Conservation (phyloP, 2,113 vertebrate species). For the Thinocorus orbignyianus region DNA sequence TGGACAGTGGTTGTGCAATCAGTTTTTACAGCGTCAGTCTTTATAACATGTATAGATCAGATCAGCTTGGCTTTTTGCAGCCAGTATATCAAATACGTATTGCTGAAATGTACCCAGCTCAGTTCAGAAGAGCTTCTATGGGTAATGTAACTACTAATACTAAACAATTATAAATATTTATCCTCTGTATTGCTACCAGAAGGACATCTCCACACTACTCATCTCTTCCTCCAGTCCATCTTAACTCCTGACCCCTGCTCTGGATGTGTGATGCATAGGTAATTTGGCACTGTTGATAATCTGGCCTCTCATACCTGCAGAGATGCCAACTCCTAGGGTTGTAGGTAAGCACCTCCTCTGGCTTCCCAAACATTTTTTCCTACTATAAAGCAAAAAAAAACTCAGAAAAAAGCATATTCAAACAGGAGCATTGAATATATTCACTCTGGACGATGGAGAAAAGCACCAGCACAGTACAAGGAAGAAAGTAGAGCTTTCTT, state of each 20-base stretch:
- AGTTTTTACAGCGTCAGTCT: background rate
- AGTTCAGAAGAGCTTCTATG: background rate
- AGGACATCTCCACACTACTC: background rate
- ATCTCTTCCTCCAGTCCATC: background rate
- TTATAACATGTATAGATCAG: background rate
- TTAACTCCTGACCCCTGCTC: background rate
- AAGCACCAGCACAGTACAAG: background rate
- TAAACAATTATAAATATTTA: background rate
- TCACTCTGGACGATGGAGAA: background rate
- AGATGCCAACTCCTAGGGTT: background rate
- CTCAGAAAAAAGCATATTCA: too few species aligned
- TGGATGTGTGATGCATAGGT: rapidly evolving
- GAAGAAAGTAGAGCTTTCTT: background rate
- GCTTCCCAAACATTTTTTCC: background rate
- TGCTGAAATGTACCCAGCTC: background rate
- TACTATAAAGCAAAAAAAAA: background rate
- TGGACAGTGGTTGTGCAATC: background rate
- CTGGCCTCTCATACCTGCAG: background rate
- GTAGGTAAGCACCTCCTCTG: background rate
- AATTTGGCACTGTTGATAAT: background rate
- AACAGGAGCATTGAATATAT: background rate
- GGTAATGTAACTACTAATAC: background rate
- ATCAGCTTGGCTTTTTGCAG: background rate
- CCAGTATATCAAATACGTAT: background rate
- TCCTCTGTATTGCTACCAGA: background rate